Conservation (phyloP, 2,888 invertebrate species). For the Drosophila paranaensis region DNA sequence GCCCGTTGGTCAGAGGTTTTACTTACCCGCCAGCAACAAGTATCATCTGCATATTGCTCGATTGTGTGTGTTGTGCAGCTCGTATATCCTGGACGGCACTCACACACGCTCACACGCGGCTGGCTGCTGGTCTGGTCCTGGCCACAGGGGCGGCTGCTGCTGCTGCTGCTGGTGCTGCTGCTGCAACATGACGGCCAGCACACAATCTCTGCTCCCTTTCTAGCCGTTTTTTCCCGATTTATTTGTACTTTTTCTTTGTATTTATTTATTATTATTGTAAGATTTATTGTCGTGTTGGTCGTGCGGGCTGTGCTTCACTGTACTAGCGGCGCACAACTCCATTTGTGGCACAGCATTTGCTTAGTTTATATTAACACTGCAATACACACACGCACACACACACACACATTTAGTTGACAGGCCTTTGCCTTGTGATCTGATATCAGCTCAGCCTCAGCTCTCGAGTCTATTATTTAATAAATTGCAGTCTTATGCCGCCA, state of each 20-base stretch:
- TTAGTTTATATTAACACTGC: constrained; percentile 48
- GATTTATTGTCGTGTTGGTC: constrained; percentile 47
- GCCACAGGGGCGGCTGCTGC: constrained; percentile 29
- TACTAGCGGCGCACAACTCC: constrained; percentile 39
- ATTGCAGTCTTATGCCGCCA: constrained; percentile 7
- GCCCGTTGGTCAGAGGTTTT: neutral
- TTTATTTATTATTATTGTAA: constrained; percentile 5
- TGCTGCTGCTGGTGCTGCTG: constrained; percentile 37
- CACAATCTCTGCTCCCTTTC: constrained; percentile 11
- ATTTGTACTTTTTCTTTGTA: neutral
- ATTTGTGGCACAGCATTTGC: constrained; percentile 52
- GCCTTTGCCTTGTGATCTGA: neutral
- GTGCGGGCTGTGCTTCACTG: constrained; percentile 59
- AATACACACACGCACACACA: constrained; percentile 23
- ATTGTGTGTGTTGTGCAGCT: constrained; percentile 26
- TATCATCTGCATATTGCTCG: constrained; percentile 84
- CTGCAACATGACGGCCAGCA: constrained; percentile 47
- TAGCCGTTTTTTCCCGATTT: constrained; percentile 21
- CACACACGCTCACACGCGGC: constrained; percentile 53
- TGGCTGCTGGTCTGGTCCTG: constrained; percentile 41
- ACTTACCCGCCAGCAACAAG: constrained; percentile 85
- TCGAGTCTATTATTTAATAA: constrained; percentile 26
- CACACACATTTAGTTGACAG: constrained; percentile 12
- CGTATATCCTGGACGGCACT: constrained; percentile 33
- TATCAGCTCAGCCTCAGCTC: neutral